phyloP scores from a whole-genome alignment of 1,140 invertebrate genomes.

The Tetranychus urticae region DNA sequence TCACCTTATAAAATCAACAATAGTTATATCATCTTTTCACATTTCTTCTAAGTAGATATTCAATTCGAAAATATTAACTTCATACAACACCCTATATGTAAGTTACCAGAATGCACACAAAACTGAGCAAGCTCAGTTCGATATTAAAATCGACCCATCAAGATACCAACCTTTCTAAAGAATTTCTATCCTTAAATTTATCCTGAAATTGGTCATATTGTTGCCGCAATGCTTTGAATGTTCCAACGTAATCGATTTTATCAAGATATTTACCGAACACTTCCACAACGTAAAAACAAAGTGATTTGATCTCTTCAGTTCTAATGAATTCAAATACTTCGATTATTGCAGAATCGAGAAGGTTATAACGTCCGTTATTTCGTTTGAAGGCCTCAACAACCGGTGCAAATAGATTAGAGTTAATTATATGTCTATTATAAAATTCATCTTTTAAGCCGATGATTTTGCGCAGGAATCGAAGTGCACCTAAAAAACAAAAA shows the following conservation, averaged over 20 bases:
- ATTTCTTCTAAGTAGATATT: too few species aligned
- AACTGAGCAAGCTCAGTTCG: not conserved
- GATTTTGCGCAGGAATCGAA: constrained; percentile 89
- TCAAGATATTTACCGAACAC: constrained; percentile 81
- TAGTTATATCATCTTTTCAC: too few species aligned
- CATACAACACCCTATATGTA: too few species aligned
- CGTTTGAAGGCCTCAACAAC: constrained; percentile 85
- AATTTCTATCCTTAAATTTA: constrained; percentile 22
- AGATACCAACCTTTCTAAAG: constrained; percentile 35
- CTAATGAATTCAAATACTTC: constrained; percentile 99
- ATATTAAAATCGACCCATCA: not conserved
- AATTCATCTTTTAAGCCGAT: constrained; percentile 94
- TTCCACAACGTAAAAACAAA: constrained; percentile 79
- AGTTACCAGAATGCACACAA: too few species aligned
- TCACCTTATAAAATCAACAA: too few species aligned
- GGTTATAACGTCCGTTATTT: constrained; percentile 92
- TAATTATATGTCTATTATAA: constrained; percentile 89
- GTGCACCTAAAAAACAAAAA: constrained; percentile 34
- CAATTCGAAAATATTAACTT: too few species aligned
- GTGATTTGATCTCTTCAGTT: constrained; percentile 80
- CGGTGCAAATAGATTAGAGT: constrained; percentile 78
- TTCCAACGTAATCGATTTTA: constrained; percentile 85
- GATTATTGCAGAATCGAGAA: constrained; percentile 91
- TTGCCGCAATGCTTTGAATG: constrained; percentile 70
- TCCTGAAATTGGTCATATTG: constrained; percentile 87